Evolutionary conservation across 2,113 vertebrate genomes (phyloP), one percentile per base, ranked within the genome.

Genomic region (Oncorhynchus tshawytscha): DNA sequence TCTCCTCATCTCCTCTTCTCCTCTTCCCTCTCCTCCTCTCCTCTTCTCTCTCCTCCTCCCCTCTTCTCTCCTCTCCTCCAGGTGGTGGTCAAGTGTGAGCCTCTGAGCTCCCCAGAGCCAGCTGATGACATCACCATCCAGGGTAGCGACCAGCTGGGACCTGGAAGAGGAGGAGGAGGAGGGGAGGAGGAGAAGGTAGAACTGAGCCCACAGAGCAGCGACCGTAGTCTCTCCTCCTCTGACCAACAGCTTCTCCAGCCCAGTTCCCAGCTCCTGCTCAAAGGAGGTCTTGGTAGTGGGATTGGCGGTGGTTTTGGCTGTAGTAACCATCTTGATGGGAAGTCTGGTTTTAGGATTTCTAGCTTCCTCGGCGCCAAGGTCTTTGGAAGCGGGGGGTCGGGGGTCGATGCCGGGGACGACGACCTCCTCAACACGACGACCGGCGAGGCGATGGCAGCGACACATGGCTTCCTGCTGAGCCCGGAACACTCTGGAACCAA

Each of bases 41-140:
- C 12, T 22, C 6, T 13, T 18, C 62, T 25, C 3, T n/a, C 22
- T 9, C 24, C 22, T 22, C 9, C 0, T 11, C 64, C 15, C 24
- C n/a, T 27, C 62, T 5, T 1, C 15, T 9, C n/a, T 24, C 6
- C 22, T 18, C 34, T 49, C 22, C 18, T 15, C 9, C 79, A 95
- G 78, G 95, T 99, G 67, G 93, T 98, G 73, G 96, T 99, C 1
- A 99, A 99, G 80, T 95, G 93, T 0, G 98, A 99, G 88, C 97
- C 97, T 0, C 77, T 98, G 76, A 98, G 96, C 86, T 99, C 97
- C 0, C 98, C 98, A 0, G 97, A 99, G 81, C 95, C 95, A 0
- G 93, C 93, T 5, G 96, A 98, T 0, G 97, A 98, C 0, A 95
- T 97, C 68, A 97, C 95, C 1, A 97, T 96, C 0, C 97, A 97